Evolutionary conservation across 2,888 invertebrate genomes (phyloP).

Genomic region (Eugnorisma glareosa): DNA sequence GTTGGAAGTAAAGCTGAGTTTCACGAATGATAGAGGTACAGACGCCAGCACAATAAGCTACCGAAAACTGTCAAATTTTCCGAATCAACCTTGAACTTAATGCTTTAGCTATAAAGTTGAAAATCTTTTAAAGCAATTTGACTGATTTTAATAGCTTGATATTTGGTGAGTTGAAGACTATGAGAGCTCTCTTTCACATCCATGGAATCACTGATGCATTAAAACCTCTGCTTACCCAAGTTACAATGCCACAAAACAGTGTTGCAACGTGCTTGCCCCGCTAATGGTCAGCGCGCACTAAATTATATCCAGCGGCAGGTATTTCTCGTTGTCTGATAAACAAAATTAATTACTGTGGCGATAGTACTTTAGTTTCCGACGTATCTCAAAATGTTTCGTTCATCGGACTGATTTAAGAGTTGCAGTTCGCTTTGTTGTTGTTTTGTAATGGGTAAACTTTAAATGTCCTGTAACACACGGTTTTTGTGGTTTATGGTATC

Average conservation of each 20-base stretch:
- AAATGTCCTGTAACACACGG: neutral
- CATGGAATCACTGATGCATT: neutral
- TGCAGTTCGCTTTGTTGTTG: slow-evolving; percentile 23
- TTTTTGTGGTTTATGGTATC: neutral
- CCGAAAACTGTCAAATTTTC: too few relatives aligned
- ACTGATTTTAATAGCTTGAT: too few relatives aligned
- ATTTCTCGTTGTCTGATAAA: slow-evolving; percentile 68
- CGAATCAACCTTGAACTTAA: too few relatives aligned
- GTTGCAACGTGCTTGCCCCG: slow-evolving; percentile 37
- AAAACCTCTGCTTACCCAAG: slow-evolving; percentile 13
- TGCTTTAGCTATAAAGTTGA: too few relatives aligned
- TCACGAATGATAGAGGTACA: too few relatives aligned
- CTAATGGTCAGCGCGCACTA: slow-evolving; percentile 54
- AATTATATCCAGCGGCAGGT: slow-evolving; percentile 63
- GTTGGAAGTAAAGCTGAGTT: neutral
- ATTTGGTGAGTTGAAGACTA: neutral
- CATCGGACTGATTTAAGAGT: slow-evolving; percentile 54
- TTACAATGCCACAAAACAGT: slow-evolving; percentile 22
- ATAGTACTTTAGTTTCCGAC: slow-evolving; percentile 64
- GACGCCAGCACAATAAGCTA: too few relatives aligned
- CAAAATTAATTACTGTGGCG: slow-evolving; percentile 67
- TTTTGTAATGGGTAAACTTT: slow-evolving; percentile 1
- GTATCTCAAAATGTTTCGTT: slow-evolving; percentile 62
- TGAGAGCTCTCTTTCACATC: neutral
- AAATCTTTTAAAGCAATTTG: too few relatives aligned